Conservation (phyloP, 2,113 vertebrate genomes). For the Serinus canaria region DNA sequence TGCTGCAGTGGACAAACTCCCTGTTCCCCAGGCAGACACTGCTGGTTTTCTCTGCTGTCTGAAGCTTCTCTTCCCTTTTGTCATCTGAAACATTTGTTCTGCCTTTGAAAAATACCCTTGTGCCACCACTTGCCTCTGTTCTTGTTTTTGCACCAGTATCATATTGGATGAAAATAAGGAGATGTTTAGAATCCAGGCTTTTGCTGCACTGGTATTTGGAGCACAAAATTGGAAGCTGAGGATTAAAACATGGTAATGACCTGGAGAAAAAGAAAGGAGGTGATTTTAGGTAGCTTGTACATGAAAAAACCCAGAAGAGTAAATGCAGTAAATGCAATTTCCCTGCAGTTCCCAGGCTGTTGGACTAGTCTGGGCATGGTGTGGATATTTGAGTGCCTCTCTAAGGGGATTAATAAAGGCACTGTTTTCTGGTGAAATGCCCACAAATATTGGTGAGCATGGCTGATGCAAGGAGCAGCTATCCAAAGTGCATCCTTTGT, state of each 20-base stretch:
- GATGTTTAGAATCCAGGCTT: not conserved
- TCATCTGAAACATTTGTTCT: not conserved
- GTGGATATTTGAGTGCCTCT: not conserved
- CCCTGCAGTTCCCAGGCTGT: not conserved
- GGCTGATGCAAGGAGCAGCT: not conserved
- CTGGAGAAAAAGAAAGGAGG: not conserved
- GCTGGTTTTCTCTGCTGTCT: not conserved
- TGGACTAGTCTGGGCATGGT: not conserved
- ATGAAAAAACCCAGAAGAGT: not conserved
- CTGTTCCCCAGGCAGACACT: not conserved
- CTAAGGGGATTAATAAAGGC: not conserved
- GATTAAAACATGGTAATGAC: not conserved
- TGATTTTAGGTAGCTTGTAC: not conserved
- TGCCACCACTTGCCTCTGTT: not conserved
- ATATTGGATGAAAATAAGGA: not conserved
- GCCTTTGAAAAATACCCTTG: not conserved
- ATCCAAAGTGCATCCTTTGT: not conserved
- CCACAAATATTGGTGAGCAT: not conserved
- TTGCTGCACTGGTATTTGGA: not conserved
- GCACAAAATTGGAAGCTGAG: not conserved
- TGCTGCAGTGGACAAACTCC: not conserved
- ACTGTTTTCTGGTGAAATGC: not conserved
- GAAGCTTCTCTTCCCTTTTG: not conserved
- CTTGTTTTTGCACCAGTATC: not conserved
- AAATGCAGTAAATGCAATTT: not conserved